A percentile compares a stretch with the other conserved stretches of the same genome.
Conservation (phyloP, 2,113 vertebrate species). For the Ellobius talpinus region DNA sequence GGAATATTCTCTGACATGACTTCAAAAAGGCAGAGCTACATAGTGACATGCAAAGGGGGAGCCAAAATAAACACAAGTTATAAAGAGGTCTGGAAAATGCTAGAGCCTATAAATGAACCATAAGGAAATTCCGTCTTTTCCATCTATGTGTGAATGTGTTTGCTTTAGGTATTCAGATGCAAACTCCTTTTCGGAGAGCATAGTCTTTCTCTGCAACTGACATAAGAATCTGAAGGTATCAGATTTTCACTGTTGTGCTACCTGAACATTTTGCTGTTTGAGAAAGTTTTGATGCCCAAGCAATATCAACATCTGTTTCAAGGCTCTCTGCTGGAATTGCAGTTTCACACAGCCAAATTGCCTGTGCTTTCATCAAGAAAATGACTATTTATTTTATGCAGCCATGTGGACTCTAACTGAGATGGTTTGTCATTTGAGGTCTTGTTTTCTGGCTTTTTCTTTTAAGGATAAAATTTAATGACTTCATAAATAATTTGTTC, state of each 20-base stretch:
- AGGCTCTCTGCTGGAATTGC: conserved; percentile 89
- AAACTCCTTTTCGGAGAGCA: conserved; percentile 52
- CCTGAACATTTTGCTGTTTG: conserved; percentile 89
- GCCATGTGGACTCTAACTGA: conserved; percentile 90
- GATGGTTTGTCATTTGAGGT: conserved; percentile 87
- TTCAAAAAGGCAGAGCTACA: neutral
- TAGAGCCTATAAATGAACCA: conserved; percentile 7
- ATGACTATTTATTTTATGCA: conserved; percentile 91
- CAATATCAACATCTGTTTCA: conserved; percentile 92
- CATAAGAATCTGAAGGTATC: conserved; percentile 72
- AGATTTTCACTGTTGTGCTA: conserved; percentile 81
- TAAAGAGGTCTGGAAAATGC: conserved; percentile 21
- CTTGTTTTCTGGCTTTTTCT: conserved; percentile 85
- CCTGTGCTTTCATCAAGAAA: conserved; percentile 88
- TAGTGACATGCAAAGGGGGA: neutral
- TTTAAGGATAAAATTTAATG: conserved; percentile 84
- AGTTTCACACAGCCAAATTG: conserved; percentile 90
- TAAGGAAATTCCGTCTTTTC: neutral
- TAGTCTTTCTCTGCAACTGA: conserved; percentile 53
- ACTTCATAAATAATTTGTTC: conserved; percentile 84
- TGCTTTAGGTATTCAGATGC: neutral
- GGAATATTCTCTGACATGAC: conserved; percentile 9
- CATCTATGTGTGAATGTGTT: neutral
- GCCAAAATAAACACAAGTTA: conserved; percentile 41
- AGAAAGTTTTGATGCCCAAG: conserved; percentile 87